Conservation (phyloP, 2,113 vertebrate genomes). For the Peucedramus taeniatus region DNA sequence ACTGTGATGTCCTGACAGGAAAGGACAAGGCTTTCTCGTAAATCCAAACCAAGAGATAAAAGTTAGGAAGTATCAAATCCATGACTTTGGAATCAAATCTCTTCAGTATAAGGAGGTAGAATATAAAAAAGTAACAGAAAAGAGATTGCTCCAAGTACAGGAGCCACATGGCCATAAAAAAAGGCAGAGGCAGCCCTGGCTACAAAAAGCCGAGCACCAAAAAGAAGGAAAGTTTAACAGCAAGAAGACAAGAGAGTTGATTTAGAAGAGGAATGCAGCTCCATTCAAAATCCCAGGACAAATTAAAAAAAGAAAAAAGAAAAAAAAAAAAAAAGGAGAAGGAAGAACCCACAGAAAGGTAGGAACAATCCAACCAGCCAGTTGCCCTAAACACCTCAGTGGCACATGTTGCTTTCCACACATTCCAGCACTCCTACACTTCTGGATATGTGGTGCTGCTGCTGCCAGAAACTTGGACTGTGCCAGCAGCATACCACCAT, state of each 20-base stretch:
- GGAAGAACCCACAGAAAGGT: not conserved
- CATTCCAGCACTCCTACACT: not conserved
- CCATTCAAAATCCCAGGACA: not conserved
- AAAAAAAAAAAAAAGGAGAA: not conserved
- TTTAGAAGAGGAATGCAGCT: not conserved
- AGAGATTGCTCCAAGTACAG: not conserved
- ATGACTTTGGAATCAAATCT: not conserved
- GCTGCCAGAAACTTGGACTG: not conserved
- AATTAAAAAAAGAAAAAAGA: not conserved
- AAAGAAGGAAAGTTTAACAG: not conserved
- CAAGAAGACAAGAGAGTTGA: not conserved
- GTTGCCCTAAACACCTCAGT: not conserved
- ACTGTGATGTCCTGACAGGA: not conserved
- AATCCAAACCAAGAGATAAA: not conserved
- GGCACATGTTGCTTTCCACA: not conserved
- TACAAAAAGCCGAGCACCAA: not conserved
- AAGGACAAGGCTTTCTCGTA: not conserved
- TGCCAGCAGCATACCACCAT: accelerated
- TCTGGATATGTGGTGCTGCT: accelerated
- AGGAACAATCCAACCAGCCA: not conserved
- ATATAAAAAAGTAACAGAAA: not conserved
- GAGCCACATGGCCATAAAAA: not conserved
- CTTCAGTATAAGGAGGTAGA: not conserved
- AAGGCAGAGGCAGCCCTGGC: not conserved
- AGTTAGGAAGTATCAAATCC: not conserved